These are phyloP conservation scores for Hexactinellida sp. DNA, from an alignment of 37 sponge, comb jelly and placozoan species.

Conservation along the genomic window DNA sequence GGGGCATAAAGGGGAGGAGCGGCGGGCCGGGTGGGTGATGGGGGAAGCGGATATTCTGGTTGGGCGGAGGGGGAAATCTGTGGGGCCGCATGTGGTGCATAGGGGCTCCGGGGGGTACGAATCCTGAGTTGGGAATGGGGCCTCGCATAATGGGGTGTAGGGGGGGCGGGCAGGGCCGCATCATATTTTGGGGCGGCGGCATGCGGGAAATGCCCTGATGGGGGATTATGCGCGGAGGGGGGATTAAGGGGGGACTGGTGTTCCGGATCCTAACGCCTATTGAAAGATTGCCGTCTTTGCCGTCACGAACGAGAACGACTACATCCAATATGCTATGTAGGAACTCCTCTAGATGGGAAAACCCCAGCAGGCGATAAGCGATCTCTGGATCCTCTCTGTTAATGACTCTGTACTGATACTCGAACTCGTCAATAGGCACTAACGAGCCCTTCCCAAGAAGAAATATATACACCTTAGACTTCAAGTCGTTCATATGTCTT, in stretches of 20 bases:
- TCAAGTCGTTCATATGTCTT: neutral
- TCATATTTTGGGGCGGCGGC: neutral
- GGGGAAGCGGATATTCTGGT: neutral
- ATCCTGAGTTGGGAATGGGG: neutral
- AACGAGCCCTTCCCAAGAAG: neutral
- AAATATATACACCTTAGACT: neutral
- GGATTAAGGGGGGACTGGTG: neutral
- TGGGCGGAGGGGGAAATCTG: neutral
- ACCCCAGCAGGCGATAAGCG: neutral
- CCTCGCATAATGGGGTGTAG: neutral
- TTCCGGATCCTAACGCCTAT: neutral
- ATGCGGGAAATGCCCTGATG: neutral
- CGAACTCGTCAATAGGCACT: neutral
- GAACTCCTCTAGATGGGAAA: neutral
- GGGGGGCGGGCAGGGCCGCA: neutral
- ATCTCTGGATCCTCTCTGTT: conserved; percentile 3
- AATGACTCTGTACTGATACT: neutral
- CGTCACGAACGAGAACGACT: neutral
- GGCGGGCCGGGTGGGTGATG: neutral
- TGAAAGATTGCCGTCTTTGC: neutral
- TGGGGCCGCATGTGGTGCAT: neutral
- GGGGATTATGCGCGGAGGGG: neutral
- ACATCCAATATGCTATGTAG: neutral
- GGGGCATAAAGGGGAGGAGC: neutral
- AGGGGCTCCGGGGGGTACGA: neutral